Conservation (phyloP, 2,113 vertebrate genomes). For the Calidris pugnax region DNA sequence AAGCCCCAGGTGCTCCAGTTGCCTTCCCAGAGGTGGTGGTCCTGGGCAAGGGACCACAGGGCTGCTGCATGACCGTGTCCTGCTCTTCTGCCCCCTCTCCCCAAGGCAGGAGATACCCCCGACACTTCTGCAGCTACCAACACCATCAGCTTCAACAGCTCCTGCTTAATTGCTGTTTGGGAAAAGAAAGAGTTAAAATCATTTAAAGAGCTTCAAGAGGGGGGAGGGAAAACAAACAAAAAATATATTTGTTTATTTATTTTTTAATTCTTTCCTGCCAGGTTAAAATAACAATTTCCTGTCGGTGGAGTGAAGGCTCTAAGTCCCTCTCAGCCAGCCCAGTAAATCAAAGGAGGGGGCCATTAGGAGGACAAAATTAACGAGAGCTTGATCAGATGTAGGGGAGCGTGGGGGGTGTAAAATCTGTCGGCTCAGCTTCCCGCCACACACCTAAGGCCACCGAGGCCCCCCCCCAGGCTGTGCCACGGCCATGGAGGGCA, state of each 20-base stretch:
- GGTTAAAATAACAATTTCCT: constrained; percentile 93
- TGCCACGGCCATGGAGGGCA: accelerated
- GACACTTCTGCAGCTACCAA: not conserved
- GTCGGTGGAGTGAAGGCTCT: constrained; percentile 73
- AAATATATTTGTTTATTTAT: constrained; percentile 31
- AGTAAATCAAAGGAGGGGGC: constrained; percentile 59
- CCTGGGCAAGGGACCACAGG: accelerated
- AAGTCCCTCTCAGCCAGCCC: constrained; percentile 34
- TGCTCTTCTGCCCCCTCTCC: not conserved
- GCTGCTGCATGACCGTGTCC: not conserved
- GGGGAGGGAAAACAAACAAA: not conserved
- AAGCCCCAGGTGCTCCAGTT: not conserved
- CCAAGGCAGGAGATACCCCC: not conserved
- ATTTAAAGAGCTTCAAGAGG: not conserved
- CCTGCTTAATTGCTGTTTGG: not conserved
- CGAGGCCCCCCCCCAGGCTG: not conserved
- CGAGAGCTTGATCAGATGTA: not conserved
- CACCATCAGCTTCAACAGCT: not conserved
- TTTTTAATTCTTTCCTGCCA: constrained; percentile 81
- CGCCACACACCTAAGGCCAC: not conserved
- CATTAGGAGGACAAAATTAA: constrained; percentile 59
- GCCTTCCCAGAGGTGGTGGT: not conserved
- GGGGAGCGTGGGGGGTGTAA: not conserved
- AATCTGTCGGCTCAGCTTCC: constrained; percentile 27
- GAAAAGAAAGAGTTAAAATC: constrained; percentile 30